Conservation (phyloP, 2,888 invertebrate species). For the Leistus spinibarbis region DNA sequence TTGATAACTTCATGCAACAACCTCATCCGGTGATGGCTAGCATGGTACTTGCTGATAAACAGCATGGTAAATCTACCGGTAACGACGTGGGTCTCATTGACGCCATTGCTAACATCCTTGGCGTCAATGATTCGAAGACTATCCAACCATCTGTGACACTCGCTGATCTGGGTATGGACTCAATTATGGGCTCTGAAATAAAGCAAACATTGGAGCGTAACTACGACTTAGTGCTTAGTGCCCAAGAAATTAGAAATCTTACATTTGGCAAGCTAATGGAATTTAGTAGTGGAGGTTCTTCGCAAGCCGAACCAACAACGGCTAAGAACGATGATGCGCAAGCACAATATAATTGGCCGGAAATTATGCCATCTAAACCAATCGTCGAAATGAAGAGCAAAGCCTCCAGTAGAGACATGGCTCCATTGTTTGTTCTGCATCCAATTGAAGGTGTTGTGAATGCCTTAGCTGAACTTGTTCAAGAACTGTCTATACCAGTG, state of each 20-base stretch:
- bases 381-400: slow-evolving; percentile 72
- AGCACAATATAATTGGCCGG: slow-evolving; percentile 62
- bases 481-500: slow-evolving; percentile 74
- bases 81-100: slow-evolving; percentile 71
- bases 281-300: slow-evolving; percentile 55
- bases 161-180: slow-evolving; percentile 97
- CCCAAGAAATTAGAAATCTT: slow-evolving; percentile 87
- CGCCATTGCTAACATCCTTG: slow-evolving; percentile 87
- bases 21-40: slow-evolving; percentile 81
- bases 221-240: slow-evolving; percentile 87
- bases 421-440: slow-evolving; percentile 75
- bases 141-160: slow-evolving; percentile 78
- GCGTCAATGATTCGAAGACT: slow-evolving; percentile 83
- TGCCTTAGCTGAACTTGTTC: slow-evolving; percentile 73
- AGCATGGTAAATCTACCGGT: slow-evolving; percentile 63
- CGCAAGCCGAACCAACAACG: slow-evolving; percentile 42
- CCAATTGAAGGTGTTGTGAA: slow-evolving; percentile 88
- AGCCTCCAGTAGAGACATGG: slow-evolving; percentile 53
- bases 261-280: slow-evolving; percentile 78
- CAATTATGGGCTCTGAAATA: slow-evolving; percentile 98
- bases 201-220: slow-evolving; percentile 93
- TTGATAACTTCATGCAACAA: slow-evolving; percentile 90
- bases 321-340: slow-evolving; percentile 59
- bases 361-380: slow-evolving; percentile 77
- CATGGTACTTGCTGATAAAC: slow-evolving; percentile 88